A percentile compares a stretch with the other conserved stretches of the same genome.
Conservation (phyloP, 2,113 vertebrate species). For the human region GRCh38 chr4:20833001-20833500, state of each 20-base stretch:
- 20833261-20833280: neutral
- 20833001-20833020: neutral
- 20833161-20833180: neutral
- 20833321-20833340: too few species aligned
- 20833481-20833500: too few species aligned
- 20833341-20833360: too few species aligned
- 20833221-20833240: neutral
- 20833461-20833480: too few species aligned
- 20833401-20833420: too few species aligned
- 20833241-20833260: neutral
- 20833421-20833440: too few species aligned
- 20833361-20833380: too few species aligned
- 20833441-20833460: too few species aligned
- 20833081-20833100: neutral
- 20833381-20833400: too few species aligned
- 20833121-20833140: neutral
- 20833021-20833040: neutral
- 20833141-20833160: neutral
- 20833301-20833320: too few species aligned
- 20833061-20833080: neutral
- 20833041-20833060: neutral
- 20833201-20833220: neutral
- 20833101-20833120: neutral
- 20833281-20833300: neutral
- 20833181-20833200: neutral